These are phyloP conservation scores for Drosophila sturtevanti DNA, from an alignment of 1,140 invertebrate genomes.

Conservation along the genomic window DNA sequence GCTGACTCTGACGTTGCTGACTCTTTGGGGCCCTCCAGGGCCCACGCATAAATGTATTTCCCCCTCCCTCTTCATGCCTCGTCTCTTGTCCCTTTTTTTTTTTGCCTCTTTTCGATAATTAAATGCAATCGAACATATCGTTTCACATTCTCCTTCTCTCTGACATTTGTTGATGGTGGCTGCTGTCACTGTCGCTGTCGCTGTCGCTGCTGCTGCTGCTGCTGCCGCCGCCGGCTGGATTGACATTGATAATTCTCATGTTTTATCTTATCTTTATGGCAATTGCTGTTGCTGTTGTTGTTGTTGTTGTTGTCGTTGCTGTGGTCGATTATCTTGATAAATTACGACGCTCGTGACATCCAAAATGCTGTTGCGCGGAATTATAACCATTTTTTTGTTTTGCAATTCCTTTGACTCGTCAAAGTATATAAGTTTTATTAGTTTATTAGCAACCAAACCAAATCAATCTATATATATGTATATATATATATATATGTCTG, in stretches of 20 bases:
- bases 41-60: conserved; percentile 3
- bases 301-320: conserved; percentile 41
- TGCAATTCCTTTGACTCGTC: not conserved
- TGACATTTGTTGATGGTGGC: not conserved
- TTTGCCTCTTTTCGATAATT: conserved; percentile 48
- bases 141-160: not conserved
- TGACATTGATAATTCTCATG: conserved; percentile 64
- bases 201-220: not conserved
- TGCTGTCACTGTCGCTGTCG: not conserved
- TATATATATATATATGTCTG: no score
- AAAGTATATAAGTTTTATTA: not conserved
- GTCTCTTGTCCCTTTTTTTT: no score
- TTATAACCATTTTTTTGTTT: conserved; percentile 35
- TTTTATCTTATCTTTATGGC: conserved; percentile 75
- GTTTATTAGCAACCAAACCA: not conserved
- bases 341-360: conserved; percentile 73
- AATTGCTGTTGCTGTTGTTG: conserved; percentile 41
- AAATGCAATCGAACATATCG: conserved; percentile 60
- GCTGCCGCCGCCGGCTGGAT: not conserved
- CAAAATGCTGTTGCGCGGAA: conserved; percentile 20
- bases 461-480: not conserved
- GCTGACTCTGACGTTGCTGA: not conserved
- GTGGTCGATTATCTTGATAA: conserved; percentile 75
- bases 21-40: not conserved
- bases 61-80: not conserved